Evolutionary conservation across 2,797 vertebrate species (phyloP).

Genomic region (Heliangelus exortis): DNA sequence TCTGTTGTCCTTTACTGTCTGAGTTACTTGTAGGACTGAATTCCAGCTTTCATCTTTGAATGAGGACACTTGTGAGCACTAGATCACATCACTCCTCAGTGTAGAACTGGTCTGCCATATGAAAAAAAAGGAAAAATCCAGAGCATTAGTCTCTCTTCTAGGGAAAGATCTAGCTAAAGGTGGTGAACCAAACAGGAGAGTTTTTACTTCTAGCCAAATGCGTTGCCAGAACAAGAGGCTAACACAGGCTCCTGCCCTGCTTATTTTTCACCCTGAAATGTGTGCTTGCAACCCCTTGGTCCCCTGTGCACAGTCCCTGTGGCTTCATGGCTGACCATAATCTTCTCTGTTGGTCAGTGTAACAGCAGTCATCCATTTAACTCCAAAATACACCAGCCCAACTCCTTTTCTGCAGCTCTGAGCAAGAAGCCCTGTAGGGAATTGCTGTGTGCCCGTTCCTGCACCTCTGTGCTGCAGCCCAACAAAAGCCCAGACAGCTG

Average conservation of each 20-base stretch:
- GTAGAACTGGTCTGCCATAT: neutral
- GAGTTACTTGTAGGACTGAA: neutral
- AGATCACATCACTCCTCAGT: neutral
- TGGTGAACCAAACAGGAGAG: neutral
- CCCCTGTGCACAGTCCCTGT: neutral
- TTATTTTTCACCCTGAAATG: rapidly evolving
- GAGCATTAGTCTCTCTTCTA: neutral
- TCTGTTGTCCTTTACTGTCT: neutral
- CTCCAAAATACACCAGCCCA: neutral
- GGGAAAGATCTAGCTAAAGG: neutral
- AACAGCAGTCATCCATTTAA: neutral
- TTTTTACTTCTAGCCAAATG: neutral
- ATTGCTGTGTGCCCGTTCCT: neutral
- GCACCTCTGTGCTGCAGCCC: neutral
- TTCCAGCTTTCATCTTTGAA: neutral
- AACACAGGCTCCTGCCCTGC: neutral
- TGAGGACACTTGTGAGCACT: neutral
- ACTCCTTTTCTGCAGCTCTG: neutral
- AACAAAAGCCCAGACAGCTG: neutral
- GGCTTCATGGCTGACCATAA: neutral
- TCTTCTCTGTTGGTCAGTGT: neutral
- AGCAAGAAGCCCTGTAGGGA: rapidly evolving
- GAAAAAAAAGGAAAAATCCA: neutral
- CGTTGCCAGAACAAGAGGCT: neutral
- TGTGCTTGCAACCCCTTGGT: neutral